Percentiles rank a stretch among this genome's conserved stretches.
Evolutionary conservation across 2,888 invertebrate genomes (phyloP).

Genomic region (Dryococelus australis): DNA sequence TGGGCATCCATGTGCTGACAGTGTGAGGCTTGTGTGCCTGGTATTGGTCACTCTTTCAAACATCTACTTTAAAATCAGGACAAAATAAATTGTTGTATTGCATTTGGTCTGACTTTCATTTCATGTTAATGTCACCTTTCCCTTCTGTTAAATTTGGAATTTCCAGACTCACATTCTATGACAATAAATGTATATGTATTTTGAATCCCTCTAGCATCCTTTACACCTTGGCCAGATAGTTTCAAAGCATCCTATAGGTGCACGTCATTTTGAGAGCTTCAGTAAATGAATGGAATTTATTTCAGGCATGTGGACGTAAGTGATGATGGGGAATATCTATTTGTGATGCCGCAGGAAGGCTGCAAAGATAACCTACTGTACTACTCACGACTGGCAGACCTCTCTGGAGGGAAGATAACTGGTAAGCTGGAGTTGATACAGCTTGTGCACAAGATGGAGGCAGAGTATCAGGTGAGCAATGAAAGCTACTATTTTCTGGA

Average conservation of each 20-base stretch:
- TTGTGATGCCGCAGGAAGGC: constrained; percentile 84
- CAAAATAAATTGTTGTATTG: neutral
- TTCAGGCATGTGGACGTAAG: constrained; percentile 83
- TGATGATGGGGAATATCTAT: constrained; percentile 89
- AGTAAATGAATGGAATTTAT: constrained; percentile 34
- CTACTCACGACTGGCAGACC: constrained; percentile 75
- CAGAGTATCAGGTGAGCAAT: constrained; percentile 84
- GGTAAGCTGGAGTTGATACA: constrained; percentile 75
- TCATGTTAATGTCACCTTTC: too few species aligned
- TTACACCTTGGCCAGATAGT: neutral
- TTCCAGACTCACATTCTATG: neutral
- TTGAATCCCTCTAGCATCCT: neutral
- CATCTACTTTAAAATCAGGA: neutral
- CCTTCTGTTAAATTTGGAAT: neutral
- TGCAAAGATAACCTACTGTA: constrained; percentile 92
- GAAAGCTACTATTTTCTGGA: neutral
- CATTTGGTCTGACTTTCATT: too few species aligned
- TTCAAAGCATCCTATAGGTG: too few species aligned
- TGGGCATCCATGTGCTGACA: neutral
- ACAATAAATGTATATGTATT: neutral
- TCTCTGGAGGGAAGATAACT: constrained; percentile 65
- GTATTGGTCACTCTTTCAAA: neutral
- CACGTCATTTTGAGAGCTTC: too few species aligned
- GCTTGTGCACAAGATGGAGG: constrained; percentile 88
- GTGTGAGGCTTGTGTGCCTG: neutral